Evolutionary conservation across 2,888 invertebrate genomes (phyloP).

Genomic region (Trisateles emortualis): DNA sequence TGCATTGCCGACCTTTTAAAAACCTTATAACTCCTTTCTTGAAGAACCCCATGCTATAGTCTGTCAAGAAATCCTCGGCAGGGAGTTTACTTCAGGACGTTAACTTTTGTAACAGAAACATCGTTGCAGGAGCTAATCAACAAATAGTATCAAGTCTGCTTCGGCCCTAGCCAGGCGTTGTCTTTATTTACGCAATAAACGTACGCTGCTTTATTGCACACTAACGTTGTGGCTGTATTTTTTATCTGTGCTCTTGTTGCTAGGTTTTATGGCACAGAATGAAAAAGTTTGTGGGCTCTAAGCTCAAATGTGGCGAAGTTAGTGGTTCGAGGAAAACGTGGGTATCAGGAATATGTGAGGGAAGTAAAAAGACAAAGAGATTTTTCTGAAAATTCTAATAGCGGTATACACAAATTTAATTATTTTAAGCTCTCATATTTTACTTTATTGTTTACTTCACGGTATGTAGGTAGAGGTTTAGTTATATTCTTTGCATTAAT

Average conservation of each 20-base stretch:
- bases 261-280: slow-evolving; percentile 24
- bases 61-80: too few relatives aligned
- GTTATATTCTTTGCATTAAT: too few relatives aligned
- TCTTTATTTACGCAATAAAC: slow-evolving; percentile 58
- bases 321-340: slow-evolving; percentile 4
- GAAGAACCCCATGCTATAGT: too few relatives aligned
- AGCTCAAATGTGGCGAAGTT: slow-evolving; percentile 17
- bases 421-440: too few relatives aligned
- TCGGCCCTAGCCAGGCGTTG: slow-evolving; percentile 14
- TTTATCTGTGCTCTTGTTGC: slow-evolving; percentile 42
- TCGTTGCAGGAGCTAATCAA: neutral
- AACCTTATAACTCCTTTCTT: too few relatives aligned
- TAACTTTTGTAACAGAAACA: neutral
- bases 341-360: neutral
- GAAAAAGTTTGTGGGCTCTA: slow-evolving; percentile 26
- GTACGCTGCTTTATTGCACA: slow-evolving; percentile 53
- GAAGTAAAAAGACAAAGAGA: neutral
- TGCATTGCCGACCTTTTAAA: too few relatives aligned
- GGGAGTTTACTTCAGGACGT: too few relatives aligned
- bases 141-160: slow-evolving; percentile 8
- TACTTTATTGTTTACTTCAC: too few relatives aligned
- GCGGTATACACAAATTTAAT: too few relatives aligned
- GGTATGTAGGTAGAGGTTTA: too few relatives aligned
- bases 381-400: too few relatives aligned
- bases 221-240: slow-evolving; percentile 44